Percentiles rank a stretch among this genome's conserved stretches.
Evolutionary conservation across 2,888 invertebrate species (phyloP).

Genomic region (Euspilapteryx auroguttella): DNA sequence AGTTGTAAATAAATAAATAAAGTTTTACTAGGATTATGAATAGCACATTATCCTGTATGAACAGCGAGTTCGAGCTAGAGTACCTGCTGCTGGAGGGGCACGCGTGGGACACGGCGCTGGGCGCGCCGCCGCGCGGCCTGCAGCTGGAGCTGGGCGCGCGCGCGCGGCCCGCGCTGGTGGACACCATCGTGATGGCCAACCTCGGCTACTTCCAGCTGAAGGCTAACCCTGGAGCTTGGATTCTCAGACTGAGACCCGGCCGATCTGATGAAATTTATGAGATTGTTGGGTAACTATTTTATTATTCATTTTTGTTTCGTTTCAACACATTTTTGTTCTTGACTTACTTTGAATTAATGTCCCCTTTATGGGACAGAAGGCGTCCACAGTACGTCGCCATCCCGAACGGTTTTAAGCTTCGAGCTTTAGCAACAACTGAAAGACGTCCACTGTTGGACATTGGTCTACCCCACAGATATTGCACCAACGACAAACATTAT

Average conservation of each 20-base stretch:
- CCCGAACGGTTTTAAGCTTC: too few species aligned
- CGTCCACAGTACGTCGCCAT: too few species aligned
- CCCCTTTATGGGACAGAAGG: too few species aligned
- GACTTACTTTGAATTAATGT: slow-evolving; percentile 1
- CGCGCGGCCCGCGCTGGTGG: slow-evolving; percentile 75
- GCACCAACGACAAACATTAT: too few species aligned
- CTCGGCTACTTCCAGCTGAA: slow-evolving; percentile 95
- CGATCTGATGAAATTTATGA: slow-evolving; percentile 94
- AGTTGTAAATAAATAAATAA: too few species aligned
- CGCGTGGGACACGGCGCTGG: slow-evolving; percentile 89
- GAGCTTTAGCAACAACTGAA: too few species aligned
- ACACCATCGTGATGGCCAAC: slow-evolving; percentile 99
- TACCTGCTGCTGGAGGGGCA: slow-evolving; percentile 92
- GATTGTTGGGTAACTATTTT: slow-evolving; percentile 67
- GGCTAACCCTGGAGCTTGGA: slow-evolving; percentile 97
- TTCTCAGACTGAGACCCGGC: slow-evolving; percentile 85
- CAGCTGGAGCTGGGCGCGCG: slow-evolving; percentile 92
- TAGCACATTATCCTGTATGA: too few species aligned
- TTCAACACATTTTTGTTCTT: too few species aligned
- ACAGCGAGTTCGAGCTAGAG: slow-evolving; percentile 95
- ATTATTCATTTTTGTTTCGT: too few species aligned
- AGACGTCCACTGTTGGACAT: too few species aligned
- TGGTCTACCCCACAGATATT: too few species aligned
- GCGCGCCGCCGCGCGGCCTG: slow-evolving; percentile 95
- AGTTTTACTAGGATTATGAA: too few species aligned